Evolutionary conservation across 2,888 invertebrate genomes (phyloP).

Genomic region (Erebia palarica): DNA sequence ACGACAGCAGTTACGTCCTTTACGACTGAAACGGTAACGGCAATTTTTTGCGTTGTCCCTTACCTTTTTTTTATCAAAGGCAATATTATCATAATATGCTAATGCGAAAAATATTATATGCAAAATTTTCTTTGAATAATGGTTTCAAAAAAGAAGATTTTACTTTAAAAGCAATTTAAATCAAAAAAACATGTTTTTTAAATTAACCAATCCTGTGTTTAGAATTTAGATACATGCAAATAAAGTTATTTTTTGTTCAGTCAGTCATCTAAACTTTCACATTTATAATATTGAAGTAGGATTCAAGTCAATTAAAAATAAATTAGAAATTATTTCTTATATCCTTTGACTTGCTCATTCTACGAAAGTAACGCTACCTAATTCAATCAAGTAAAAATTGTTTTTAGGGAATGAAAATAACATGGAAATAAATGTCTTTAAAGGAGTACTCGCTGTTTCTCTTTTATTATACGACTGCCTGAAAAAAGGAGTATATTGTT

Average conservation of each 20-base stretch:
- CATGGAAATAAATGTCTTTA: not conserved
- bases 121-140: not conserved
- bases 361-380: not conserved
- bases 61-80: conserved; percentile 37
- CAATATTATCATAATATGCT: conserved; percentile 4
- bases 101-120: not conserved
- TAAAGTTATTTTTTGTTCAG: too few relatives aligned
- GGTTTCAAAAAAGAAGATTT: not conserved
- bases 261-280: too few relatives aligned
- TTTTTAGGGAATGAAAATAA: not conserved
- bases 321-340: not conserved
- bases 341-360: not conserved
- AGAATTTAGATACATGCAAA: too few relatives aligned
- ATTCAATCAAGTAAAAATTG: not conserved
- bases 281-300: too few relatives aligned
- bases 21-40: conserved; percentile 67
- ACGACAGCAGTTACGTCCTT: conserved; percentile 73
- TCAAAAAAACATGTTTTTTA: not conserved
- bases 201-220: not conserved
- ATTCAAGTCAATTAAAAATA: not conserved
- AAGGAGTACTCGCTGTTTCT: not conserved
- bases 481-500: too few relatives aligned
- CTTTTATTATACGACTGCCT: too few relatives aligned
- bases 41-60: conserved; percentile 63
- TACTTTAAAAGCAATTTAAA: too few relatives aligned